phyloP scores from a whole-genome alignment of 2,888 invertebrate species.

The Drosophila borborema region DNA sequence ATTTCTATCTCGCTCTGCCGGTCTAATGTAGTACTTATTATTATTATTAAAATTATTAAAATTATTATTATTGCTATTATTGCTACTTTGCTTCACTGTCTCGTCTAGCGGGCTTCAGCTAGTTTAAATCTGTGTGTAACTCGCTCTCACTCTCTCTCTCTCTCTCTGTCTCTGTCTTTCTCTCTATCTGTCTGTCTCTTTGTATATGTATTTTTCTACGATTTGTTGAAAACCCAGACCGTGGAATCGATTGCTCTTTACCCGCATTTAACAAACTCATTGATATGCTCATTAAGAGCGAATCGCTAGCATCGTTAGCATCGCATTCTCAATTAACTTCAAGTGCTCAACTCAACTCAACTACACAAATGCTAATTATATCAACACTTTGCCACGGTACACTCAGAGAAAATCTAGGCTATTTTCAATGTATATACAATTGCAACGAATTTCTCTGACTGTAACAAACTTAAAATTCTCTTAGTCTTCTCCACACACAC shows the following conservation, averaged over 20 bases:
- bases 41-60: conserved; percentile 5
- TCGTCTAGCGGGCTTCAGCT: conserved; percentile 55
- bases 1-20: conserved; percentile 40
- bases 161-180: conserved; percentile 12
- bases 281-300: conserved; percentile 25
- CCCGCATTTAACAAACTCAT: conserved; percentile 29
- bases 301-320: conserved; percentile 9
- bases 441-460: background rate
- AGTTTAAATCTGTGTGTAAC: conserved; percentile 43
- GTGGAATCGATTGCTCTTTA: conserved; percentile 29
- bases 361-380: conserved; percentile 18
- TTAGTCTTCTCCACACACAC: conserved; percentile 5
- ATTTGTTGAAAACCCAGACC: conserved; percentile 32
- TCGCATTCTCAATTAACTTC: conserved; percentile 35
- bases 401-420: conserved; percentile 7
- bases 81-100: conserved; percentile 52
- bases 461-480: background rate
- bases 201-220: conserved; percentile 33
- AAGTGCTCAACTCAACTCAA: conserved; percentile 24
- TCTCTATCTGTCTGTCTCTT: conserved; percentile 9
- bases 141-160: conserved; percentile 18
- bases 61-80: conserved; percentile 27
- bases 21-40: conserved; percentile 41
- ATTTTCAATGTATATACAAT: background rate
- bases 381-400: conserved; percentile 23